phyloP scores from a whole-genome alignment of 2,113 vertebrate species.

The Glaucidium brasilianum region DNA sequence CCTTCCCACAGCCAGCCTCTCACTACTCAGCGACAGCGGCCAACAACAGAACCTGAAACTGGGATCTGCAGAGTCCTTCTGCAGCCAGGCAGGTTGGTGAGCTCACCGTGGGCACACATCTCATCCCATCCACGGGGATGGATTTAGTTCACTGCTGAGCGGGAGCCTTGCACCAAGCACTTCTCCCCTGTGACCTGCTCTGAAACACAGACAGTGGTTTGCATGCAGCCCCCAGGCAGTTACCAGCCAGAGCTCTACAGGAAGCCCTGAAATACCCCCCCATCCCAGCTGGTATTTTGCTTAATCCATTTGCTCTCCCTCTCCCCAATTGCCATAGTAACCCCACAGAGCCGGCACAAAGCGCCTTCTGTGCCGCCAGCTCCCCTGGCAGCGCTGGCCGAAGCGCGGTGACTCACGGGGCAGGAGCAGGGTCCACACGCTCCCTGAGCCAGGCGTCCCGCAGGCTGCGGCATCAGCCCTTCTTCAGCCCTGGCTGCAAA shows the following conservation, averaged over 20 bases:
- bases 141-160: fast-evolving
- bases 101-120: not conserved
- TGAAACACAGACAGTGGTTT: fast-evolving
- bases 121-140: not conserved
- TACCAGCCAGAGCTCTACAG: not conserved
- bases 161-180: fast-evolving
- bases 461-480: not conserved
- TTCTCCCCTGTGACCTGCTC: not conserved
- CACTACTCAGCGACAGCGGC: fast-evolving
- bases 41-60: not conserved
- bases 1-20: not conserved
- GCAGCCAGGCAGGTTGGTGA: not conserved
- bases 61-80: not conserved
- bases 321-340: conserved; percentile 50
- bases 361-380: conserved; percentile 32
- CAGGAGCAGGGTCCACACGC: not conserved
- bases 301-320: conserved; percentile 39
- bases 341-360: not conserved
- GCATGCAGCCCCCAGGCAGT: not conserved
- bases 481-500: not conserved
- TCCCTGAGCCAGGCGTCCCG: not conserved
- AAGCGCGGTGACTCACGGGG: not conserved
- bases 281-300: not conserved
- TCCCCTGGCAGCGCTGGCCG: not conserved
- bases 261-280: not conserved